These are phyloP conservation scores for Cephus pulcher DNA, from an alignment of 2,888 invertebrate genomes.

Conservation along the genomic window DNA sequence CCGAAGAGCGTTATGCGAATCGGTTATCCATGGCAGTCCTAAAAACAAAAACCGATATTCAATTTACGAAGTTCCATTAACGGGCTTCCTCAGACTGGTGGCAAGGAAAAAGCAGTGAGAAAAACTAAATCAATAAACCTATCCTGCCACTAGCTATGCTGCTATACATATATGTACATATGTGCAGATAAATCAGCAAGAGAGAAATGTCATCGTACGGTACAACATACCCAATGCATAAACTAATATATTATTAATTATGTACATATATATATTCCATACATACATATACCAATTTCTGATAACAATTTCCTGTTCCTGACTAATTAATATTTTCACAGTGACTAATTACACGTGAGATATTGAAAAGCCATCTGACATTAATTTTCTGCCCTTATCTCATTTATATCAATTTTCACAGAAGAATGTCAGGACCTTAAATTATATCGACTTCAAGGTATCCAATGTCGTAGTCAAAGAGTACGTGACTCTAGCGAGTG, in stretches of 20 bases:
- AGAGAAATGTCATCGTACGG: not conserved
- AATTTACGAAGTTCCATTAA: slow-evolving; percentile 38
- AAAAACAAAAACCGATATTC: slow-evolving; percentile 30
- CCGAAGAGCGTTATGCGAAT: not conserved
- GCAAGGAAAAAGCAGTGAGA: slow-evolving; percentile 24
- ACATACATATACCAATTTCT: not conserved
- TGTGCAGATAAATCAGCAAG: not conserved
- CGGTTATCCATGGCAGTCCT: not conserved
- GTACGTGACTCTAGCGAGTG: not conserved
- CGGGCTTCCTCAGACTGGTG: slow-evolving; percentile 23
- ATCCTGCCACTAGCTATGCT: not conserved
- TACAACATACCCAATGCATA: not conserved
- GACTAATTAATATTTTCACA: not conserved
- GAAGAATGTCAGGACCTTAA: not conserved
- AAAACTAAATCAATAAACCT: slow-evolving; percentile 24
- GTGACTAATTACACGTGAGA: not conserved
- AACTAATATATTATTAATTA: not conserved
- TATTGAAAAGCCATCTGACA: not conserved
- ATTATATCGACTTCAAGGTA: not conserved
- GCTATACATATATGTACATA: not conserved
- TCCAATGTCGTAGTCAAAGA: not conserved
- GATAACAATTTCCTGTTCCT: not conserved
- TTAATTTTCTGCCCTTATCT: not conserved
- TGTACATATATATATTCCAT: not conserved
- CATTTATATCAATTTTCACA: not conserved